Conservation (phyloP, 2,797 vertebrate genomes). For the Onychomys arenicola region DNA sequence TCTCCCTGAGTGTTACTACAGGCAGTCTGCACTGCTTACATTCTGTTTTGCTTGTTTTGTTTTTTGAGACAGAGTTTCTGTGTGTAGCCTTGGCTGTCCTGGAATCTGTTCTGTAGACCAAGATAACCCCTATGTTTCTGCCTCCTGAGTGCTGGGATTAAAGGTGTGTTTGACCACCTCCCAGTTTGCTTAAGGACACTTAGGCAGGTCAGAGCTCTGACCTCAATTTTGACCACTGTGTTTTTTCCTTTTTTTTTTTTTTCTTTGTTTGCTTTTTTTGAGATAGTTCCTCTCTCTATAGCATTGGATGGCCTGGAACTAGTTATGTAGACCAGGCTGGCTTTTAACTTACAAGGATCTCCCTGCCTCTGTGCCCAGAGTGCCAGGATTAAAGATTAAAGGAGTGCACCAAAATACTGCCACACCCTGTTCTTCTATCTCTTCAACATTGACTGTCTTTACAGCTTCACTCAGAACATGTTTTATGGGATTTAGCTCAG, state of each 20-base stretch:
- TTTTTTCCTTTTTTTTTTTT: not conserved
- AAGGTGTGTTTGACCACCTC: not conserved
- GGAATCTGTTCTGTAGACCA: not conserved
- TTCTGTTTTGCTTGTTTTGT: not conserved
- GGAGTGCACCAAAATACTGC: no score
- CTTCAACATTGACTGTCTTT: not conserved
- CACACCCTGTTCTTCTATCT: not conserved
- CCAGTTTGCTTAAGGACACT: not conserved
- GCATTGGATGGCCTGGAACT: not conserved
- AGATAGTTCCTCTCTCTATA: not conserved
- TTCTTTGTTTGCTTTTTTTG: not conserved
- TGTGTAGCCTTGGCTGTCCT: not conserved
- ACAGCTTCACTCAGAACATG: not conserved
- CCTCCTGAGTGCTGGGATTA: not conserved
- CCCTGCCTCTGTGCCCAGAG: rapidly evolving
- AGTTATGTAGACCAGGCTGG: not conserved
- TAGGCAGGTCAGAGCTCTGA: not conserved
- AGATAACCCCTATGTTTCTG: not conserved
- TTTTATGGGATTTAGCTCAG: no score
- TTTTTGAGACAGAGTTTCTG: no score
- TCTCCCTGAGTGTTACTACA: not conserved
- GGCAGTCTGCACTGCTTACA: not conserved
- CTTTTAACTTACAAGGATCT: not conserved
- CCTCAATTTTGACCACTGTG: not conserved
- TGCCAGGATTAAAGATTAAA: not conserved